Conservation (phyloP, 1,140 invertebrate species). For the Cydia strobilella region DNA sequence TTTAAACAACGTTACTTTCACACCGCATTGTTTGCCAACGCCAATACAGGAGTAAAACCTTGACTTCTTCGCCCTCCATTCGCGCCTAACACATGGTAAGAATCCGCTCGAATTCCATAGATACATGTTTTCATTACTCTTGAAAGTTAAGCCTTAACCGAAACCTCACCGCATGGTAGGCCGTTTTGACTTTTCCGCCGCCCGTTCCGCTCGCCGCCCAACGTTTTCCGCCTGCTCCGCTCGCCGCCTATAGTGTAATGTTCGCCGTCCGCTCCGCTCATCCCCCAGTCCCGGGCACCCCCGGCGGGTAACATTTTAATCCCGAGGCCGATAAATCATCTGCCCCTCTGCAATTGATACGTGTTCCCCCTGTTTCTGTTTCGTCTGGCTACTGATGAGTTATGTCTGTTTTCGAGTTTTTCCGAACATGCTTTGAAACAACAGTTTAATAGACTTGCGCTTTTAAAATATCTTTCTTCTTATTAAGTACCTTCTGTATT, state of each 20-base stretch:
- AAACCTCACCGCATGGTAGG: too few species aligned
- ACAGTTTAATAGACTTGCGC: not conserved
- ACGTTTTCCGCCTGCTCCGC: not conserved
- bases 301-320: conserved; percentile 48
- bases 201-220: not conserved
- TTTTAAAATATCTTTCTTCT: too few species aligned
- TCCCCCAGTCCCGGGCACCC: conserved; percentile 6
- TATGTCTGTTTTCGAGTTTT: conserved; percentile 14
- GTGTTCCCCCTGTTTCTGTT: conserved; percentile 6
- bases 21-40: too few species aligned
- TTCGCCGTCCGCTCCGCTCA: not conserved
- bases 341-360: conserved; percentile 42
- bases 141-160: too few species aligned
- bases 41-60: too few species aligned
- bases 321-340: conserved; percentile 46
- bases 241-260: not conserved
- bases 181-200: not conserved
- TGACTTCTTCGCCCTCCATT: too few species aligned
- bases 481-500: too few species aligned
- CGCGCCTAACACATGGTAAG: too few species aligned
- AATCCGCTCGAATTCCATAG: too few species aligned
- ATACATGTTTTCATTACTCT: too few species aligned
- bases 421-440: not conserved
- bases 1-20: too few species aligned
- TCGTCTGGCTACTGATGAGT: conserved; percentile 14